Evolutionary conservation across 2,888 invertebrate genomes (phyloP).

Genomic region (Tyria jacobaeae): DNA sequence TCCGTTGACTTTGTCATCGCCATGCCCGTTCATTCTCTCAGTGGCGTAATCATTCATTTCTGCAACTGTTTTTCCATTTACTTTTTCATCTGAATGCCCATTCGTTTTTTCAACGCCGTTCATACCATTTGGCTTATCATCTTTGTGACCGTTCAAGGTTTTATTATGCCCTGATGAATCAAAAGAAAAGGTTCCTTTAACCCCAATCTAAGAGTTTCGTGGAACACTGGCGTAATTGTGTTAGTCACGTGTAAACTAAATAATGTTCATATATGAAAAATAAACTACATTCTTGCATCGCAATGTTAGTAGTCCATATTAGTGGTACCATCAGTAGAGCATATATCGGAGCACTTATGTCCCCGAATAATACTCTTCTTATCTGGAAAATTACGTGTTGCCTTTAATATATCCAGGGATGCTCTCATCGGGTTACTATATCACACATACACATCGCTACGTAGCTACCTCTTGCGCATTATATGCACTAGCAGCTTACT

Average conservation of each 20-base stretch:
- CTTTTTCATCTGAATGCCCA: slow-evolving; percentile 24
- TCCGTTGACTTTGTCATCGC: slow-evolving; percentile 37
- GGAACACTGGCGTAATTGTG: slow-evolving; percentile 78
- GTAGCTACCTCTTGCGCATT: slow-evolving; percentile 46
- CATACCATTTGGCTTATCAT: slow-evolving; percentile 55
- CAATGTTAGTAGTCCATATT: slow-evolving; percentile 63
- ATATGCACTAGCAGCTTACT: too few species aligned
- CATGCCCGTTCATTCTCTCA: slow-evolving; percentile 50
- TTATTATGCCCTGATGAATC: slow-evolving; percentile 78
- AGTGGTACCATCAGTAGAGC: slow-evolving; percentile 68
- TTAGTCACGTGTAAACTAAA: slow-evolving; percentile 58
- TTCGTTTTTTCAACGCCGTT: slow-evolving; percentile 33
- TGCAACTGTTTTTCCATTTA: slow-evolving; percentile 40
- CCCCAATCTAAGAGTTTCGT: slow-evolving; percentile 56
- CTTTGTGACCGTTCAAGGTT: slow-evolving; percentile 54
- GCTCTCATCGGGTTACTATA: slow-evolving; percentile 36
- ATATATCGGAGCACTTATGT: slow-evolving; percentile 66
- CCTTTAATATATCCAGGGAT: slow-evolving; percentile 58
- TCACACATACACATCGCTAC: slow-evolving; percentile 32
- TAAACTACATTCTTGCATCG: slow-evolving; percentile 54
- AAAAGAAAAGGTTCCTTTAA: slow-evolving; percentile 70
- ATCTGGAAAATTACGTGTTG: slow-evolving; percentile 77
- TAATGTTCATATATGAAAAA: slow-evolving; percentile 38
- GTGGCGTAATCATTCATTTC: slow-evolving; percentile 50
- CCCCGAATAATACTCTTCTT: slow-evolving; percentile 67